These are phyloP conservation scores for Hozukius guyotensis DNA, from an alignment of 2,797 vertebrate species.

Conservation along the genomic window DNA sequence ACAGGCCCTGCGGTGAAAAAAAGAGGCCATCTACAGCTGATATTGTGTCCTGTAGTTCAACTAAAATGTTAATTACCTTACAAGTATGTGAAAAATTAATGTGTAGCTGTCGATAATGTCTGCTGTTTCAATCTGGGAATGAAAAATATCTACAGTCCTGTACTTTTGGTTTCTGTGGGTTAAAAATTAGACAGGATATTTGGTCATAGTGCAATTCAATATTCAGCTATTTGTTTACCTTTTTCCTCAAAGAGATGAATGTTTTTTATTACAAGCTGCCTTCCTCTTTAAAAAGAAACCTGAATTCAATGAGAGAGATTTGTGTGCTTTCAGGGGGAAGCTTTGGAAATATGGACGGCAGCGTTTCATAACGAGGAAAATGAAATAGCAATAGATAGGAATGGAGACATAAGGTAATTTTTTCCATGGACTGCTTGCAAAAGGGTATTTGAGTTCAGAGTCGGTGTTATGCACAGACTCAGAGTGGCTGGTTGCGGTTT, in stretches of 20 bases:
- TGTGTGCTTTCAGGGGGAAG: conserved; percentile 39
- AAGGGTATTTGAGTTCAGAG: conserved; percentile 57
- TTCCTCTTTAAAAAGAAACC: conserved; percentile 3
- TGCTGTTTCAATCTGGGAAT: not conserved
- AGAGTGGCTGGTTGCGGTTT: conserved; percentile 37
- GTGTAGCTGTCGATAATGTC: not conserved
- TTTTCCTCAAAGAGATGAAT: conserved; percentile 11
- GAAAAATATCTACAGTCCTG: not conserved
- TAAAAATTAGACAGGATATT: conserved; percentile 7
- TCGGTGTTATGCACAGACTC: conserved; percentile 18
- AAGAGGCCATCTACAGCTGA: conserved; percentile 3
- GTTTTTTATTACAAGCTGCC: conserved; percentile 21
- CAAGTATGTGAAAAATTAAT: conserved; percentile 15
- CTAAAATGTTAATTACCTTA: conserved; percentile 26
- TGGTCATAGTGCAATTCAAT: not conserved
- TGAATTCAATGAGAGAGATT: conserved; percentile 16
- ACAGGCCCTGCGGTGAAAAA: conserved; percentile 8
- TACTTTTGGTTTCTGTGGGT: not conserved
- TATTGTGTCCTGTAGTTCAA: not conserved
- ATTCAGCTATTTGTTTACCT: conserved; percentile 6
- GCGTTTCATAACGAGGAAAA: conserved; percentile 71
- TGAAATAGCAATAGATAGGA: conserved; percentile 73
- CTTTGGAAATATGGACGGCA: conserved; percentile 48
- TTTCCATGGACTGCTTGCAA: conserved; percentile 66
- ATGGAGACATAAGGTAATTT: conserved; percentile 75